These are phyloP conservation scores for Rhizomys pruinosus DNA, from an alignment of 2,113 vertebrate genomes.

Conservation along the genomic window DNA sequence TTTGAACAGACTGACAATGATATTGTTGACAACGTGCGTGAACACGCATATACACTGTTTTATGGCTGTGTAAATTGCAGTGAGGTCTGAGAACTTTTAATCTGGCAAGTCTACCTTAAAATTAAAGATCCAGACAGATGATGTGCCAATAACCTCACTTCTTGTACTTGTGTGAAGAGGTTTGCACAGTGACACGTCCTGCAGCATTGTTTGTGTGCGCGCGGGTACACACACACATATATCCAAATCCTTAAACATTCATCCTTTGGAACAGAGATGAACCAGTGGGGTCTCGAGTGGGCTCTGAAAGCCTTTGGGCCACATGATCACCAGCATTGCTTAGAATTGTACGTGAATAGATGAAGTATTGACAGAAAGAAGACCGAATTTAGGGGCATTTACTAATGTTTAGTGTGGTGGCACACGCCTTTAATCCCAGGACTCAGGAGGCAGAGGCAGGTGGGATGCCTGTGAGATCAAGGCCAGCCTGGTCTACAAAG, in stretches of 20 bases:
- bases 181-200: not conserved
- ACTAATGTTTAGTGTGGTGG: no score
- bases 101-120: constrained; percentile 16
- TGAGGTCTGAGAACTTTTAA: not conserved
- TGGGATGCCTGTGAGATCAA: no score
- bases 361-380: not conserved
- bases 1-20: not conserved
- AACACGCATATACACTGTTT: not conserved
- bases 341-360: rapidly evolving
- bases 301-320: not conserved
- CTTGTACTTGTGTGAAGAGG: not conserved
- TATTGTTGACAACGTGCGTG: not conserved
- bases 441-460: no score
- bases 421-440: no score
- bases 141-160: not conserved
- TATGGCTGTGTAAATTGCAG: not conserved
- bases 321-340: not conserved
- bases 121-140: not conserved
- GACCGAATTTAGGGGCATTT: not conserved
- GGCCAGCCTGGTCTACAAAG: no score
- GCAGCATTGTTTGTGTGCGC: not conserved
- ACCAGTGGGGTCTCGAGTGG: not conserved
- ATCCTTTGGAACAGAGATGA: not conserved
- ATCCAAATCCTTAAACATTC: not conserved
- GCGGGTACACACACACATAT: no score